These are phyloP conservation scores for Propithecus perrieri DNA, from an alignment of 2,797 vertebrate species.

Conservation along the genomic window DNA sequence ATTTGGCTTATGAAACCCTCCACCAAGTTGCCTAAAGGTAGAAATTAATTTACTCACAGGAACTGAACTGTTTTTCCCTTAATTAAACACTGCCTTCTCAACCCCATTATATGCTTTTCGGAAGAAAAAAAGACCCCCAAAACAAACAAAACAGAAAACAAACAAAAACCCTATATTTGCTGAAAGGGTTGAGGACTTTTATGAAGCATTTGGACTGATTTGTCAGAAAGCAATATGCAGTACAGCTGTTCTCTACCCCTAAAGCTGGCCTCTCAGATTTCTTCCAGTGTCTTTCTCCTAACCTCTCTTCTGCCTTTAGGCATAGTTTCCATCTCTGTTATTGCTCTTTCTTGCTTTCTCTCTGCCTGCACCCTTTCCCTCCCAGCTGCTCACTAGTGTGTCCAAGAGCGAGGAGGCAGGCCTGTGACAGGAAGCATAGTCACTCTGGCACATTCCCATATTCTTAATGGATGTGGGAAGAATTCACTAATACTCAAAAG, in stretches of 20 bases:
- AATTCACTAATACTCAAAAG: neutral
- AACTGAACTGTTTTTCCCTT: slow-evolving; percentile 25
- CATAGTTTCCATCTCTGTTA: slow-evolving; percentile 58
- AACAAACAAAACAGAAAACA: neutral
- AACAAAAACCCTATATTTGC: neutral
- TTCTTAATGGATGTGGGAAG: neutral
- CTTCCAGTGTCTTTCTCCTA: neutral
- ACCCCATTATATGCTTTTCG: slow-evolving; percentile 6
- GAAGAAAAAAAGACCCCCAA: neutral
- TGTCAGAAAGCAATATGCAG: slow-evolving; percentile 16
- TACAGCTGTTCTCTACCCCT: slow-evolving; percentile 26
- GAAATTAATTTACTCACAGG: slow-evolving; percentile 50
- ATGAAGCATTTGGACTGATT: slow-evolving; percentile 3
- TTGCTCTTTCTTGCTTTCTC: slow-evolving; percentile 2
- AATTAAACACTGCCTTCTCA: slow-evolving; percentile 47
- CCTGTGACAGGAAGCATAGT: accelerated
- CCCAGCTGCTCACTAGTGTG: neutral
- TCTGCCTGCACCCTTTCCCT: slow-evolving; percentile 42
- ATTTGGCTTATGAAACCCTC: slow-evolving; percentile 16
- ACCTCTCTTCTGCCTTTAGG: neutral
- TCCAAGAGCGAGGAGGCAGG: neutral
- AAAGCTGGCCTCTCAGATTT: slow-evolving; percentile 42
- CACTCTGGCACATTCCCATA: neutral
- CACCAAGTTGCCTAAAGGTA: slow-evolving; percentile 41
- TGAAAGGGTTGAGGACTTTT: slow-evolving; percentile 16